Evolutionary conservation across 64 coral and sea anemone species (phyloP), one percentile per base, ranked within the genome.

Genomic region (Trachythela sp.): DNA sequence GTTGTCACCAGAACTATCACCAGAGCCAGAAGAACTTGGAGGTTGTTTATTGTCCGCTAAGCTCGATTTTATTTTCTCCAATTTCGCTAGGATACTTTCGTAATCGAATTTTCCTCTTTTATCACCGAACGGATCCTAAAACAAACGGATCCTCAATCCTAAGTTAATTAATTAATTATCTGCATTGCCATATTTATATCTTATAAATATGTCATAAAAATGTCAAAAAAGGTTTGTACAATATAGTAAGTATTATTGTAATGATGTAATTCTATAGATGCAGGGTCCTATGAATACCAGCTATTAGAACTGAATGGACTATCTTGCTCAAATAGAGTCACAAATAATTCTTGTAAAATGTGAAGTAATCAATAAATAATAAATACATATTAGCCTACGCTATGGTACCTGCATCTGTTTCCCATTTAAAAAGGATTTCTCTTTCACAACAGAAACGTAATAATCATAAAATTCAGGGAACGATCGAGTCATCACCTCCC

Each of bases 381-480:
- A n/a, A n/a, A n/a, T n/a, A n/a, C n/a, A n/a, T n/a, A n/a, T n/a
- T n/a, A n/a, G n/a, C n/a, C n/a, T n/a, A n/a, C n/a, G n/a, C n/a
- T n/a, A n/a, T n/a, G n/a, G n/a, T 43, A 99, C 96, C 88, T 95
- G 91, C 96, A 99, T 99, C 77, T 91, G 90, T 45, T 92, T 94
- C 24, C 93, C 96, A 92, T 95, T 99, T 32, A 95, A 85, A 77
- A 83, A 91, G 27, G 86, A 95, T 33, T 93, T 95, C 54, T 92
- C 96, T 50, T 84, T 95, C 11, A 95, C 92, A 22, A 99, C 96
- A 52, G 96, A 95, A 38, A 99, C 70, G 67, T 99, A 99, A 84
- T 99, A 99, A 85, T 95, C 93, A 92, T 93, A 99, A 91, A 99
- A 99, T 56, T 99, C 96, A 29, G 96, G 96, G 58, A 99, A 99